Evolutionary conservation across 2,113 vertebrate species (phyloP), one percentile per base, ranked within the genome.

Genomic region (Cynoglossus semilaevis): DNA sequence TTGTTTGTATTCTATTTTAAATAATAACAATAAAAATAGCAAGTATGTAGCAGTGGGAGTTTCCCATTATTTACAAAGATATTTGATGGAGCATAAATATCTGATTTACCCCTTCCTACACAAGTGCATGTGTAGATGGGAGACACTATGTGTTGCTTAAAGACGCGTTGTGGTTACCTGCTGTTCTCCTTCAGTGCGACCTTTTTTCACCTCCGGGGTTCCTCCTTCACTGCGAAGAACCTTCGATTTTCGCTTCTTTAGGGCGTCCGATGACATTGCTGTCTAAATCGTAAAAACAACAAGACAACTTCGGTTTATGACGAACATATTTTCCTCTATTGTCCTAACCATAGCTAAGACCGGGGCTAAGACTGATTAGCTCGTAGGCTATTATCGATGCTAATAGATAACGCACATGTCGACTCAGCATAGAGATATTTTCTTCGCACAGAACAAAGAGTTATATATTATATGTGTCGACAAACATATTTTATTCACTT

Each of bases 221-320:
- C 81, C 86, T 38, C 91, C 92, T 1, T 98, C 95, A 0, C 84
- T 94, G 29, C 95, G 92, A 73, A 96, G 89, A 44, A 99, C 95
- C 87, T 99, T 98, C 12, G 94, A 91, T 56, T 98, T 99, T 61
- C 96, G 87, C 70, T 98, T 98, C 88, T 98, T 97, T 79, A 92
- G 83, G 0, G 91, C 88, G 8, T 98, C 96, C 0, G 94, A 79
- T 2, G 88, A 88, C 90, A 91, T 91, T 5, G 3, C 1, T 64
- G 42, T 0, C 69, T 77, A 19, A 1, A 43, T 41, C 6, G 22
- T 29, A 29, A 29, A 29, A 7, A 8, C 36, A 1, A 52, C 0
- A 0, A 9, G 1, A 52, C 0, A 0, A 9, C 4, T 41, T 11
- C 12, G 9, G 12, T 0, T 10, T 2, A 38, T 2, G 12, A 38